Percentiles rank a stretch among this genome's conserved stretches.
phyloP scores from a whole-genome alignment of 2,797 vertebrate species.

The Xyrichtys novacula region DNA sequence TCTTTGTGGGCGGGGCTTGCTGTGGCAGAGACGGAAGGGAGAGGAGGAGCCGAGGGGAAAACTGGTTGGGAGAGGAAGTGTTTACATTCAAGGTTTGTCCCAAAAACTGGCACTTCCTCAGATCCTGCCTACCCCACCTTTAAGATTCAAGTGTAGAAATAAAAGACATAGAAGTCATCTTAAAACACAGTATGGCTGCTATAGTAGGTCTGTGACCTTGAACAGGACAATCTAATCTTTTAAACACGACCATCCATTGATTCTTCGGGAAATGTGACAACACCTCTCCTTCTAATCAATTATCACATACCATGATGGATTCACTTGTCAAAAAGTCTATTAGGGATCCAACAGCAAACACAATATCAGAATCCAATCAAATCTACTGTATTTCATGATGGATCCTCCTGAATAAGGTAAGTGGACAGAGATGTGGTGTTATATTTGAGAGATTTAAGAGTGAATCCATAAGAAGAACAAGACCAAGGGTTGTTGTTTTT shows the following conservation, averaged over 20 bases:
- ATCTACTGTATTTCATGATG: constrained; percentile 19
- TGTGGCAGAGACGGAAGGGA: too few relatives aligned
- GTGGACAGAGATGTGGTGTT: neutral
- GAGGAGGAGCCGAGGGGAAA: too few relatives aligned
- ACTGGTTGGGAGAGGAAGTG: too few relatives aligned
- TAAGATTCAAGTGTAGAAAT: neutral
- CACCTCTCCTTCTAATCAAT: constrained; percentile 42
- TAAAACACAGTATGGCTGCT: neutral
- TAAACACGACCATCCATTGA: constrained; percentile 49
- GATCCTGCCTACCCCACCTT: too few relatives aligned
- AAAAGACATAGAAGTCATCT: neutral
- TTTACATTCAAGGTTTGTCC: too few relatives aligned
- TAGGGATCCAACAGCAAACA: constrained; percentile 34
- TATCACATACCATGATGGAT: constrained; percentile 51
- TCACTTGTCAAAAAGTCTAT: constrained; percentile 48
- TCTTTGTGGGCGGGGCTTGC: too few relatives aligned
- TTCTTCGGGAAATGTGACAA: constrained; percentile 48
- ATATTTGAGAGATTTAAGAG: constrained; percentile 1
- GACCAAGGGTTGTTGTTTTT: constrained; percentile 17
- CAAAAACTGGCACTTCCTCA: too few relatives aligned
- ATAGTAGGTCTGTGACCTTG: constrained; percentile 36
- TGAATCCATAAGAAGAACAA: neutral
- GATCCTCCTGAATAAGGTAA: constrained; percentile 7
- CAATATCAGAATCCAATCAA: constrained; percentile 34
- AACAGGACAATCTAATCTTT: constrained; percentile 24